Base-by-base conservation (phyloP, 2,113 vertebrate genomes). In the Hyperoodon ampullatus region DNA sequence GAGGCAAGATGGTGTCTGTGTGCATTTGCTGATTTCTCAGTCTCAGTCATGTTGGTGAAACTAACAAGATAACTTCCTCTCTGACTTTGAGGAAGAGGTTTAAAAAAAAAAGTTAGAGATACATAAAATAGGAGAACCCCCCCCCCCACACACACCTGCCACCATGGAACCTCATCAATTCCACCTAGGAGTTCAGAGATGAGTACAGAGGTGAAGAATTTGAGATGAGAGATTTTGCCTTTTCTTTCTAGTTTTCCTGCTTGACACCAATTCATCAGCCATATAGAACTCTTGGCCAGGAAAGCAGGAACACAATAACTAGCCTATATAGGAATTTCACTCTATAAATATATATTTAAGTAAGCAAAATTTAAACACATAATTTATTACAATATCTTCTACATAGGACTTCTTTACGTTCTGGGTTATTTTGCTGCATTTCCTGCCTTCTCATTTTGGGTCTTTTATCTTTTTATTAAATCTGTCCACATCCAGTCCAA, bases 91-190 rank as follows among this genome's bases (percentile, higher is more conserved):
- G 23, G 44, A 93, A 53, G 39, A 93, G 66, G 30, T 47, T n/a
- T 1, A 1, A 6, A 35, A 68, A 50, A 35, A 77, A 71, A 86
- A 50, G 19, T 11, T 85, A 12, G 70, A 60, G 65, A 60, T 26
- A 53, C 23, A 58, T 50, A 63, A 21, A 58, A 47, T 7, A 72
- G 39, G n/a, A 75, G 47, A 83, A 6, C 2, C 24, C 26, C 26
- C 11, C 28, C 16, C 7, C 12, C 2, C 11, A 12, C 47, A 13
- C 53, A 5, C 3, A 50, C 12, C 0, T 0, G 5, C 15, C 72
- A 53, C 53, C 44, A 35, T 13, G 18, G 55, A 92, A 61, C 30
- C 16, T 61, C 42, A 83, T n/a, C 13, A 63, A 14, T 50, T 82
- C 78, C 30, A 53, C 14, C 33, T 39, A 70, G 75, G 39, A 91